Conservation (phyloP, 2,113 vertebrate genomes). For the Chamaea fasciata region DNA sequence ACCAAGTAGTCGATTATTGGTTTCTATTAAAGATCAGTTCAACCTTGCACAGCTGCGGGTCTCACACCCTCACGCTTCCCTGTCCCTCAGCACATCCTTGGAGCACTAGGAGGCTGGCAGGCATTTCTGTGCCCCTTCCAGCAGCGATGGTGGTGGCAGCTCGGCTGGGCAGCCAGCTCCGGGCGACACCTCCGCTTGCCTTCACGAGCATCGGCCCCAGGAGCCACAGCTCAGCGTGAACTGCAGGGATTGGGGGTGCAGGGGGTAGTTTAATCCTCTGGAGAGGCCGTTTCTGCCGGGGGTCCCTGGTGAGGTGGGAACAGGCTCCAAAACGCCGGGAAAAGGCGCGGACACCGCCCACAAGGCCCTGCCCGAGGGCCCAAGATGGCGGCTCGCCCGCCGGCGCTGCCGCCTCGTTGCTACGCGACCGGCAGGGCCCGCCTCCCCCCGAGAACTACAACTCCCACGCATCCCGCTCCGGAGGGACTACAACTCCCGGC, state of each 20-base stretch:
- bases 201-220: fast-evolving
- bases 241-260: fast-evolving
- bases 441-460: background rate
- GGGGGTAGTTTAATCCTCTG: fast-evolving
- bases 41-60: background rate
- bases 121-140: background rate
- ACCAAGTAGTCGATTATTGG: background rate
- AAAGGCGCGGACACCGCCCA: fast-evolving
- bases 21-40: background rate
- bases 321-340: fast-evolving
- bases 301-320: fast-evolving
- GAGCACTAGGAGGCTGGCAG: fast-evolving
- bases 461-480: fast-evolving
- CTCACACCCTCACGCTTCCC: background rate
- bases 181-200: fast-evolving
- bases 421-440: background rate
- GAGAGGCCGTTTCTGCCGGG: background rate
- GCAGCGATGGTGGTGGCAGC: fast-evolving
- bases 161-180: background rate
- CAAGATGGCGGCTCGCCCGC: background rate
- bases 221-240: fast-evolving
- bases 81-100: fast-evolving
- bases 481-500: background rate
- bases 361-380: fast-evolving
- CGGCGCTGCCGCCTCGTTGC: background rate